Percentiles rank a stretch among this genome's conserved stretches.
phyloP scores from a whole-genome alignment of 2,888 invertebrate species.

The Spicauda simplicius region DNA sequence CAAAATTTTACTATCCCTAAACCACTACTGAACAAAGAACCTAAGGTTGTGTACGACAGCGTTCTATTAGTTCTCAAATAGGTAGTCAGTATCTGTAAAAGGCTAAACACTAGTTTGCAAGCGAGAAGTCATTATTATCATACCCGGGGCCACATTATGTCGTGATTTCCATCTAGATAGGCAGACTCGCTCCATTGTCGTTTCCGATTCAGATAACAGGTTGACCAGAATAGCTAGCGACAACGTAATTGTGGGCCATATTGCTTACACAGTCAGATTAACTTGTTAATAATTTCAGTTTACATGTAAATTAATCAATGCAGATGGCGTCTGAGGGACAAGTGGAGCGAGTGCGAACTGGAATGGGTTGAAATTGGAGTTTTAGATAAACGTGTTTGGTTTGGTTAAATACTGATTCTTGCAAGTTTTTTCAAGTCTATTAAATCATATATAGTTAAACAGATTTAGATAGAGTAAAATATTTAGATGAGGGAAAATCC shows the following conservation, averaged over 20 bases:
- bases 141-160: conserved; percentile 5
- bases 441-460: no score
- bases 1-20: no score
- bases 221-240: conserved; percentile 11
- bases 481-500: background rate
- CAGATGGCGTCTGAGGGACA: background rate
- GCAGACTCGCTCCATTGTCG: conserved; percentile 25
- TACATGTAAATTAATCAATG: background rate
- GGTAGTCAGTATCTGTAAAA: background rate
- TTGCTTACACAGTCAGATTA: conserved; percentile 7
- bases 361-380: no score
- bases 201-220: conserved; percentile 30
- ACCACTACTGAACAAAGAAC: no score
- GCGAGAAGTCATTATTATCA: conserved; percentile 18
- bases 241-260: conserved; percentile 12
- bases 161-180: conserved; percentile 35
- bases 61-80: no score
- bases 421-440: no score
- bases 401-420: no score
- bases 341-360: background rate
- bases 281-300: conserved; percentile 8
- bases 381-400: no score
- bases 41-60: no score
- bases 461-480: no score
- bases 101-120: conserved; percentile 3